phyloP scores from a whole-genome alignment of 2,113 vertebrate genomes.

The Oncorhynchus kisutch region DNA sequence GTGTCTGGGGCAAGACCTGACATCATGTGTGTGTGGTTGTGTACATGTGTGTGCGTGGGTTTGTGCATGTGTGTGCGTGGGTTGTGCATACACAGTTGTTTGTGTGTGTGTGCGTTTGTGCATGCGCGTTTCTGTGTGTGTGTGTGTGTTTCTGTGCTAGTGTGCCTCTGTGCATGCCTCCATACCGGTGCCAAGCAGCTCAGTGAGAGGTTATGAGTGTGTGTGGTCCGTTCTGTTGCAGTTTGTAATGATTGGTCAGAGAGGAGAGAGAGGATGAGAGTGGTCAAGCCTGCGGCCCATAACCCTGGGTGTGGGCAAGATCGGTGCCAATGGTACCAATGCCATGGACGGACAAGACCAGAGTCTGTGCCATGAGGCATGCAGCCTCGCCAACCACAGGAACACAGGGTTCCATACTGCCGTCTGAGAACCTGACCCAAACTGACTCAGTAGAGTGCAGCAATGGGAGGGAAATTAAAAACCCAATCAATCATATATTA shows the following conservation, averaged over 20 bases:
- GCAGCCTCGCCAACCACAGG: slow-evolving; percentile 31
- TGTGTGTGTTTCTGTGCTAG: neutral
- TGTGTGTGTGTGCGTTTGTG: neutral
- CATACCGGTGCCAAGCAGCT: slow-evolving; percentile 13
- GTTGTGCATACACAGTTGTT: too few species aligned
- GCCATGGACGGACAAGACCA: slow-evolving; percentile 18
- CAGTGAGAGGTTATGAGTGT: slow-evolving; percentile 26
- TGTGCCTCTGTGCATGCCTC: slow-evolving; percentile 1
- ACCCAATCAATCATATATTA: too few species aligned
- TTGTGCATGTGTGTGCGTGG: too few species aligned
- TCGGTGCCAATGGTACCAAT: slow-evolving; percentile 25
- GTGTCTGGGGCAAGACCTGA: neutral
- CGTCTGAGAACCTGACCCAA: slow-evolving; percentile 18
- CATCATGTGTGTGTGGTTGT: neutral
- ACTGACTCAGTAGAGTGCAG: slow-evolving; percentile 1
- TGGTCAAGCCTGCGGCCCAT: slow-evolving; percentile 36
- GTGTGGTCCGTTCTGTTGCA: slow-evolving; percentile 54
- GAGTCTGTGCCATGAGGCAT: slow-evolving; percentile 34
- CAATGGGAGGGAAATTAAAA: slow-evolving; percentile 9
- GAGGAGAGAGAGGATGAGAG: slow-evolving; percentile 52
- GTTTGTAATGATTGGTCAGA: slow-evolving; percentile 53
- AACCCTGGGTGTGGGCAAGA: slow-evolving; percentile 45
- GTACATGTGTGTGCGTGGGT: neutral
- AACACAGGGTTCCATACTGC: slow-evolving; percentile 37
- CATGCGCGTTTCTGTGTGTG: neutral